Evolutionary conservation across 2,797 vertebrate species (phyloP), one percentile per base, ranked within the genome.

Genomic region (Champsocephalus gunnari): DNA sequence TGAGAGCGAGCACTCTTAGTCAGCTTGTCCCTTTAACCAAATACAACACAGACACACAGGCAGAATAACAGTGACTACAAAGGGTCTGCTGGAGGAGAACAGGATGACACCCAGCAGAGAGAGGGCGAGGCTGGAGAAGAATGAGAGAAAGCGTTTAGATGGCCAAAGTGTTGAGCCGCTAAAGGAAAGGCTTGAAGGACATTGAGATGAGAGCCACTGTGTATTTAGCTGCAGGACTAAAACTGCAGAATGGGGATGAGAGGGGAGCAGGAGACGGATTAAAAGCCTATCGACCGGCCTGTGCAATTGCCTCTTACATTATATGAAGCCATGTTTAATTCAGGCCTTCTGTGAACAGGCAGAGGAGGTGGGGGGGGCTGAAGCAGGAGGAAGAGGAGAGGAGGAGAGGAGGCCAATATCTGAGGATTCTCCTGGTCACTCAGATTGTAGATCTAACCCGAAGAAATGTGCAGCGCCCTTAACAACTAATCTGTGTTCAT

Each of bases 241-340:
- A 89, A 84, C 55, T 70, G 75, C 72, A 73, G 87, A 90, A 81
- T 66, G 78, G 75, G 81, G 79, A 87, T 83, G 85, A 89, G 81
- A 76, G 75, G 72, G 65, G 80, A 78, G 86, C 74, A 78, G 76
- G 74, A 87, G 86, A 66, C 84, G 85, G 84, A 92, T 93, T 93
- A 93, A 92, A 92, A 92, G 75, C 66, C 83, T 91, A 94, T 94
- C 73, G 92, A 95, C 92, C 90, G 41, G 81, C 63, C 80, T 55
- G 56, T 69, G 85, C 87, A 86, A 89, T 88, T 69, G 66, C 83
- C 80, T 86, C 77, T 87, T 85, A 87, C 88, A 82, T 92, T 91
- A 87, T 90, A 90, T 91, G 87, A 88, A 87, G 87, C 88, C 80
- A 84, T 94, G 92, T 93, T 94, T 93, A 92, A 93, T 93, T 93